phyloP scores from a whole-genome alignment of 2,797 vertebrate genomes.

The Malacoraja senta region DNA sequence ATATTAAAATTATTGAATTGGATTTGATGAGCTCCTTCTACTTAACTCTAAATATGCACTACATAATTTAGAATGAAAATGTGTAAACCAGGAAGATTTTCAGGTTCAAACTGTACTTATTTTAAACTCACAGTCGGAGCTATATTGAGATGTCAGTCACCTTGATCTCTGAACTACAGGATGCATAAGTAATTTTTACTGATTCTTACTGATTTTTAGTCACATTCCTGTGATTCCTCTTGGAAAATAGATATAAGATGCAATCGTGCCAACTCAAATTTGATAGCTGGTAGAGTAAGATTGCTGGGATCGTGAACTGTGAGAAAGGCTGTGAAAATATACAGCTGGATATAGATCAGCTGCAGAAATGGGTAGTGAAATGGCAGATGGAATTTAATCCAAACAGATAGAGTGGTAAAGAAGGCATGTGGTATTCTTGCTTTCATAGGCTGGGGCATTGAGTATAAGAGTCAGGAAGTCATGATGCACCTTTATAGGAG shows the following conservation, averaged over 20 bases:
- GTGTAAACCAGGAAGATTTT: neutral
- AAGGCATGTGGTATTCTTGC: no score
- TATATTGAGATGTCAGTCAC: neutral
- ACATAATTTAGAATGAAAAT: neutral
- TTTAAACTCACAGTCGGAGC: neutral
- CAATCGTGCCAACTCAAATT: neutral
- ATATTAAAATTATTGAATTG: neutral
- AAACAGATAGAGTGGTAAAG: no score
- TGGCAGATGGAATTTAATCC: no score
- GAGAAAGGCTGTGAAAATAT: no score
- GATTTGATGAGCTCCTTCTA: neutral
- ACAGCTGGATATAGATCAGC: no score
- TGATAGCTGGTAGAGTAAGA: no score
- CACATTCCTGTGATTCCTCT: neutral
- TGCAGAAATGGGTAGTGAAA: no score
- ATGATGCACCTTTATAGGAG: no score
- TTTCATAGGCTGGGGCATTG: no score
- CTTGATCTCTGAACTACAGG: neutral
- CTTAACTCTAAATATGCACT: neutral
- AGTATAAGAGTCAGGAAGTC: no score
- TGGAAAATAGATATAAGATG: neutral
- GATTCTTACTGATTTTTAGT: neutral
- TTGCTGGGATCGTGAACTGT: no score
- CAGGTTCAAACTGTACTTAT: neutral
- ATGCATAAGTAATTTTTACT: neutral